A percentile compares a stretch with the other conserved stretches of the same genome.
Evolutionary conservation across 2,797 vertebrate species (phyloP).

Genomic region (Columba guinea): DNA sequence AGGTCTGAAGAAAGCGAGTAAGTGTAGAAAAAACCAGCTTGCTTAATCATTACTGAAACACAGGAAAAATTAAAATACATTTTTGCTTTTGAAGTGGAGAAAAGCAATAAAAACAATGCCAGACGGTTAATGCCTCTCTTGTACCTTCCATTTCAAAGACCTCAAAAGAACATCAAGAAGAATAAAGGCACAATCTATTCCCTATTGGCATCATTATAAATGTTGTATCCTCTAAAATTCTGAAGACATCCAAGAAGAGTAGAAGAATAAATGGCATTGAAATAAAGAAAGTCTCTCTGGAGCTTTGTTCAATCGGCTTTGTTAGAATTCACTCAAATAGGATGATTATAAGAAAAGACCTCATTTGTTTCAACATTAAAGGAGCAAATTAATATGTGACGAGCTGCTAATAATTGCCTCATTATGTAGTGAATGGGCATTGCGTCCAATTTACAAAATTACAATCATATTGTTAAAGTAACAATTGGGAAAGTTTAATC

Average conservation of each 20-base stretch:
- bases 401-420: constrained; percentile 76
- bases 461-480: constrained; percentile 54
- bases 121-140: constrained; percentile 76
- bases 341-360: constrained; percentile 78
- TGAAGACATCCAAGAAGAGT: constrained; percentile 64
- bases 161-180: constrained; percentile 75
- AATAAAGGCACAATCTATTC: constrained; percentile 76
- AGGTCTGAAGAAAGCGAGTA: constrained; percentile 57
- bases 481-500: constrained; percentile 51
- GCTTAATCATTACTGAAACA: constrained; percentile 72
- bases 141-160: constrained; percentile 77
- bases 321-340: constrained; percentile 75
- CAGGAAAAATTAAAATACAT: constrained; percentile 74
- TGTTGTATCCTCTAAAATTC: constrained; percentile 72
- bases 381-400: constrained; percentile 74
- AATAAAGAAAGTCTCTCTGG: constrained; percentile 71
- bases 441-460: constrained; percentile 66
- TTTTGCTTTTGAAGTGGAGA: constrained; percentile 61
- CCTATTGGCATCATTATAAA: constrained; percentile 76
- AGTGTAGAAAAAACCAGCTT: constrained; percentile 54
- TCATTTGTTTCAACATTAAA: constrained; percentile 79
- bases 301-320: constrained; percentile 72
- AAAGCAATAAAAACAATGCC: constrained; percentile 76
- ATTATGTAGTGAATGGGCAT: constrained; percentile 68
- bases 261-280: constrained; percentile 71